A percentile compares a stretch with the other conserved stretches of the same genome.
These are phyloP conservation scores for Merops nubicus DNA, from an alignment of 2,113 vertebrate genomes.

Conservation along the genomic window DNA sequence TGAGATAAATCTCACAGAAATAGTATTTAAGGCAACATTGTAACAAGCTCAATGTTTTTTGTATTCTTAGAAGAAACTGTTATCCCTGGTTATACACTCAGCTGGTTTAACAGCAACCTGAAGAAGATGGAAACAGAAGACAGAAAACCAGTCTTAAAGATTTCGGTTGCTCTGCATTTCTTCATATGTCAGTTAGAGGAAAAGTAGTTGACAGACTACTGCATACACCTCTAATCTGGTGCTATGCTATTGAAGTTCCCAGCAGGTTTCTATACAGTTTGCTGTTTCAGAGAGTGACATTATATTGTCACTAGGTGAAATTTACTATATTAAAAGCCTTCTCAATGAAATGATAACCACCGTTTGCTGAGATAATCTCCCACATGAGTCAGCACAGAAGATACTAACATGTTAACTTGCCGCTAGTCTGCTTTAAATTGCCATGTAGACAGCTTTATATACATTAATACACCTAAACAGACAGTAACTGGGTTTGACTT, in stretches of 20 bases:
- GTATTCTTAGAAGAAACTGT: not conserved
- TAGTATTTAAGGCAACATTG: not conserved
- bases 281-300: not conserved
- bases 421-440: not conserved
- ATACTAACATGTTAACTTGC: not conserved
- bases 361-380: slow-evolving; percentile 10
- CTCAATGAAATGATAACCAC: slow-evolving; percentile 5
- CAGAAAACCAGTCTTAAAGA: not conserved
- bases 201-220: not conserved
- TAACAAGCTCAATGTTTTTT: not conserved
- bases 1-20: not conserved
- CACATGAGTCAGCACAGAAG: not conserved
- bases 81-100: not conserved
- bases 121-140: not conserved
- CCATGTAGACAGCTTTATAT: not conserved
- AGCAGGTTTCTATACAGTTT: not conserved
- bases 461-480: not conserved
- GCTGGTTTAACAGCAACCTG: not conserved
- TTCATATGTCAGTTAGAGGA: not conserved
- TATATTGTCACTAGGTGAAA: not conserved
- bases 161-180: not conserved
- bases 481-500: not conserved
- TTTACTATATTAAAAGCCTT: slow-evolving; percentile 25
- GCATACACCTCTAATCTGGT: not conserved
- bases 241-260: not conserved